Evolutionary conservation across 2,113 vertebrate species (phyloP).

Genomic region (Gymnobelideus leadbeateri): DNA sequence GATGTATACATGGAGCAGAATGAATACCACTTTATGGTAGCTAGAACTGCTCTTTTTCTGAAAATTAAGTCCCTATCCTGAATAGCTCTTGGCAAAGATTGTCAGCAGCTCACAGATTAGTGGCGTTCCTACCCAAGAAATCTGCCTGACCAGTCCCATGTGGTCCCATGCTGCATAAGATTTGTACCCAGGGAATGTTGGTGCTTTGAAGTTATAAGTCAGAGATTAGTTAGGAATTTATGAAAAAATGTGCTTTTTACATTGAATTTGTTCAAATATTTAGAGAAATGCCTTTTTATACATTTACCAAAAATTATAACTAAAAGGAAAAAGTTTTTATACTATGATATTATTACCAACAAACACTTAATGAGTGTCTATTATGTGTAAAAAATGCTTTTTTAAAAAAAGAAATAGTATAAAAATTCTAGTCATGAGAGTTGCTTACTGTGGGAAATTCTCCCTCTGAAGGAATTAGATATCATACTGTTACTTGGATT

Average conservation of each 20-base stretch:
- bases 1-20: neutral
- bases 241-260: neutral
- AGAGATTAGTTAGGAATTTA: conserved; percentile 32
- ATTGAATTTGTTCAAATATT: conserved; percentile 32
- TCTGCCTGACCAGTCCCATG: neutral
- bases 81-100: neutral
- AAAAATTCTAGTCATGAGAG: conserved; percentile 5
- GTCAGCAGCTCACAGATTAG: neutral
- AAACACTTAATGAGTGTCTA: neutral
- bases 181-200: neutral
- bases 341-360: neutral
- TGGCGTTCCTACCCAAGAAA: neutral
- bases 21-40: neutral
- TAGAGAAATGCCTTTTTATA: conserved; percentile 16
- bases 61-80: neutral
- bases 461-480: neutral
- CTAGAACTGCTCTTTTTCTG: neutral
- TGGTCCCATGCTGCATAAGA: neutral
- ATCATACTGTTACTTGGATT: conserved; percentile 15
- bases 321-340: conserved; percentile 19
- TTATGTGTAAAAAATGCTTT: neutral
- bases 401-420: conserved; percentile 4
- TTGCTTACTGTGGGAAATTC: neutral
- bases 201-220: neutral
- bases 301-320: neutral